phyloP scores from a whole-genome alignment of 2,888 invertebrate species.

The Drosophila mimica region DNA sequence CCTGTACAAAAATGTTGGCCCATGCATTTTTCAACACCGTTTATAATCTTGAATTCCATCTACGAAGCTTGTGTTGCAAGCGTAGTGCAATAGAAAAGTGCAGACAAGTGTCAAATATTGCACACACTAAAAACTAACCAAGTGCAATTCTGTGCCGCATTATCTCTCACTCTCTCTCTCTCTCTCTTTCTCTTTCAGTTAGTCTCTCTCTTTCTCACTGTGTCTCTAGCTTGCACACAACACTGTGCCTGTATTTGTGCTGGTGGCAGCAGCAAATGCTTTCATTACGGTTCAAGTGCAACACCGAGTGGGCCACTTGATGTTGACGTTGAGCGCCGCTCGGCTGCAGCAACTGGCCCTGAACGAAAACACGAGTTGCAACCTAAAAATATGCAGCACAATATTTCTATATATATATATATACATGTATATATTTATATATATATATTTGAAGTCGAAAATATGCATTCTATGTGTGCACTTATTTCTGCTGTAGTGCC shows the following conservation, averaged over 20 bases:
- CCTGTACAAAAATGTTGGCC: not conserved
- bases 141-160: conserved; percentile 37
- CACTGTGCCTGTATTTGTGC: conserved; percentile 37
- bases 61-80: not conserved
- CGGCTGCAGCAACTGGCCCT: conserved; percentile 45
- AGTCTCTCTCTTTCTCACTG: conserved; percentile 6
- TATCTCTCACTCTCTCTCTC: conserved; percentile 7
- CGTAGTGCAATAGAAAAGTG: conserved; percentile 45
- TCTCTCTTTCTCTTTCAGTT: not conserved
- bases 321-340: conserved; percentile 55
- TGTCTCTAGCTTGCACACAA: not conserved
- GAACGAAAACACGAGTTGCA: conserved; percentile 39
- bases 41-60: conserved; percentile 36
- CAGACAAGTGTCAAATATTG: conserved; percentile 70
- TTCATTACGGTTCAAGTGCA: conserved; percentile 79
- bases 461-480: not conserved
- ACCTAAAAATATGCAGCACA: conserved; percentile 70
- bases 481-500: conserved; percentile 35
- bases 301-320: conserved; percentile 75
- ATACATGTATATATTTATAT: not conserved
- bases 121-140: conserved; percentile 59
- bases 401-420: conserved; percentile 14
- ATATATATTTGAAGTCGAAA: not conserved
- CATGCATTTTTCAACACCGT: conserved; percentile 19
- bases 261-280: conserved; percentile 74